Base-by-base conservation (phyloP, 2,797 vertebrate genomes). In the Protosalanx chinensis region DNA sequence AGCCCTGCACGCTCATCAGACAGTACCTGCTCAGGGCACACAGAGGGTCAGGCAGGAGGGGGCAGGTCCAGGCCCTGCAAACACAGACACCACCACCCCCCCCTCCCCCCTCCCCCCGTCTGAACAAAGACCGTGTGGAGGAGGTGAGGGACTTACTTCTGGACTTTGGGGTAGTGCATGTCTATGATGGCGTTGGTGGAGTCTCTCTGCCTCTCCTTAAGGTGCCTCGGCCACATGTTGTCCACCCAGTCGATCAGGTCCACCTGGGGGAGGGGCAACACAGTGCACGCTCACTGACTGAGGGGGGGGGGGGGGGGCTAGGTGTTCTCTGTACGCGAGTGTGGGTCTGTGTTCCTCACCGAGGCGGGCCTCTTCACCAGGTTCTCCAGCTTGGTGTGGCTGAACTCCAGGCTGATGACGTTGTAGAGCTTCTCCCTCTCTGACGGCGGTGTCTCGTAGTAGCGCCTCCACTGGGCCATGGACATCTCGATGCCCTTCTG, bases 91-190 rank as follows among this genome's bases (percentile, higher is more conserved):
- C 23, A 1, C 23, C 23, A n/a, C n/a, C n/a, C n/a, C n/a, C n/a
- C n/a, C n/a, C n/a, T n/a, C n/a, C n/a, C n/a, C n/a, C n/a, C n/a
- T n/a, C 8, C 10, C 41, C 0, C 41, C 10, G 12, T 8, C 97
- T 98, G 84, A 27, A n/a, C 41, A 70, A 1, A 66, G 2, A 18
- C 0, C 23, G 10, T 49, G 67, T 20, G 20, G 37, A 12, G 37
- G 37, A 41, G 37, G 10, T 1, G 41, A 46, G 41, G 67, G 58
- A 93, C 96, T 95, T 88, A 99, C 97, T 99, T 99, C 81, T 98
- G 96, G 76, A 99, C 97, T 93, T 99, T 99, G 35, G 97, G 97
- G 82, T 99, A 99, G 81, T 99, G 96, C 97, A 99, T 99, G 81
- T 98, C 97, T 81, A 95, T 92, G 76, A 99, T 99, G 57, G 95